Base-by-base conservation (phyloP, 2,888 invertebrate genomes). In the Philereme transversata region DNA sequence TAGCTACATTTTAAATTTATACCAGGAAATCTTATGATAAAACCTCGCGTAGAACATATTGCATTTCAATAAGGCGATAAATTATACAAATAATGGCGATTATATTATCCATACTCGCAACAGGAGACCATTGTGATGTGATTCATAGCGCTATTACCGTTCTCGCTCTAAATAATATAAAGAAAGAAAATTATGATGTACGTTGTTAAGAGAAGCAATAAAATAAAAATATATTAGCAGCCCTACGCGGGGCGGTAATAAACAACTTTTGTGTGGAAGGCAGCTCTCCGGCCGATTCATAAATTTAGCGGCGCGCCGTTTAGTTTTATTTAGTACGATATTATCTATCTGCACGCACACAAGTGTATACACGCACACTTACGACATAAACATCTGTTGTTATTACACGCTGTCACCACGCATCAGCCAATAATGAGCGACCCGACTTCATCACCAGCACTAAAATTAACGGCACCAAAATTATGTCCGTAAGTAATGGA, bases 241-340 rank as follows among this genome's bases (percentile, higher is more conserved):
- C 91, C 91, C 91, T 90, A 83, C 70, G 74, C 74, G 77, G 71
- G 76, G 73, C 69, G 63, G 84, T 79, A 79, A 89, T 91, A 91
- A 90, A 92, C 89, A 87, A 90, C 84, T 86, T 89, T 88, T 87
- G 90, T 88, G 88, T 88, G 85, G 90, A 91, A 90, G 89, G 90
- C 89, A 88, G 84, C 85, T 84, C 84, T 79, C 79, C 70, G 77
- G 81, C 78, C 82, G 88, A 88, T 89, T 89, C 90, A 91, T 91
- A 91, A 90, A 90, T 90, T 88, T 86, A 78, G 80, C 84, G 77
- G 85, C 87, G 87, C 85, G 86, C 84, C 87, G 84, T 87, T 90
- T 88, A 87, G 88, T 88, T 89, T 87, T 88, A 87, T 86, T 22
- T 22, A 22, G 83, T 79, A 83, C 77, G 85, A 89, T 88, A 84